Base-by-base conservation (phyloP, 2,888 invertebrate genomes). In the Itoplectis maculator region DNA sequence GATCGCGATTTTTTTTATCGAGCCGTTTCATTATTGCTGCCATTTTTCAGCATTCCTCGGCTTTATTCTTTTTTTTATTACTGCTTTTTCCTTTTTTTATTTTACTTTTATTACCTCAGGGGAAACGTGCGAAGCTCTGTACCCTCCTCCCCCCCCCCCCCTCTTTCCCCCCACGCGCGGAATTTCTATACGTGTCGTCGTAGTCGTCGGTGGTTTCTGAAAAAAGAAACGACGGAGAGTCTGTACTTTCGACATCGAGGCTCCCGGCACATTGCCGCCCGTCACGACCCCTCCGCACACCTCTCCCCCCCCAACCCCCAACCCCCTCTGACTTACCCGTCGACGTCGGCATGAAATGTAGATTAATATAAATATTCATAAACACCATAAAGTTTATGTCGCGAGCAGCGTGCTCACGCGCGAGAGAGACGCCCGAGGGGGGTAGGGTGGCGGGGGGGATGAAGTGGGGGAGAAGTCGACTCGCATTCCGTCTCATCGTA, bases 361-460 rank as follows among this genome's bases (percentile, higher is more conserved):
- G 91, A 92, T 92, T 92, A 91, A 91, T 92, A 92, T 92, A 92
- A 92, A 92, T 92, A 92, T 92, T 92, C 92, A 92, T 92, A 92
- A 92, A 92, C 91, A 92, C 90, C 89, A 89, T 92, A 92, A 92
- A 92, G 89, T 92, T 92, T 92, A 91, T 90, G 92, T 92, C 90
- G 87, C 90, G 89, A 87, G 86, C 82, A 83, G 74, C 86, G 85
- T 81, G 85, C 84, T 78, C 81, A 81, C 75, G 79, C 63, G 84
- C 23, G 29, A 54, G 40, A 59, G 47, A 66, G 56, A n/a, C 29
- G 20, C 40, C 51, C 56, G 54, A 73, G 56, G 35, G 65, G 51
- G 29, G 69, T 37, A 59, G 49, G 11, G 35, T n/a, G 37, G 47
- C 45, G 49, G 68, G 51, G 61, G 72, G 69, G 70, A 15, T n/a